These are phyloP conservation scores for Rosalia funebris DNA, from an alignment of 2,888 invertebrate species.

Conservation along the genomic window DNA sequence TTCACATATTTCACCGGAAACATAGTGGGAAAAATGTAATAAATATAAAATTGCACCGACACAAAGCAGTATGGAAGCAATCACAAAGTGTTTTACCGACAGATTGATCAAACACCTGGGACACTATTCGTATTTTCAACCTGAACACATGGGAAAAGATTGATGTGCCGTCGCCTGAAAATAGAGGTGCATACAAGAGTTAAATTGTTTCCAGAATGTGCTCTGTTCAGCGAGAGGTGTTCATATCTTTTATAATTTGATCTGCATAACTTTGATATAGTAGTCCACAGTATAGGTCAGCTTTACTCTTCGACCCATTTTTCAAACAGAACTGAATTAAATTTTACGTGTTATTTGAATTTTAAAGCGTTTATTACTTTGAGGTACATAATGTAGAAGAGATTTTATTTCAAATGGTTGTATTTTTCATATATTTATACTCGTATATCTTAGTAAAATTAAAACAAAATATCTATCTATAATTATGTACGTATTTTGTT, in stretches of 20 bases:
- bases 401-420: too few relatives aligned
- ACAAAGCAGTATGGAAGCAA: constrained; percentile 50
- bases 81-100: constrained; percentile 53
- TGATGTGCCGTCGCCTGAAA: constrained; percentile 51
- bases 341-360: not conserved
- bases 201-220: constrained; percentile 44
- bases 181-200: constrained; percentile 49
- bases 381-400: too few relatives aligned
- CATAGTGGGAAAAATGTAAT: constrained; percentile 33
- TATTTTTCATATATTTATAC: too few relatives aligned
- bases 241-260: not conserved
- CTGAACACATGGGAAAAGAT: constrained; percentile 53
- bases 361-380: too few relatives aligned
- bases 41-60: constrained; percentile 44
- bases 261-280: not conserved
- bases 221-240: constrained; percentile 18
- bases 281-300: not conserved
- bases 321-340: not conserved
- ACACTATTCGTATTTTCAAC: constrained; percentile 49
- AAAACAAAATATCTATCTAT: too few relatives aligned
- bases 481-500: not conserved
- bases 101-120: constrained; percentile 57
- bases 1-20: constrained; percentile 18
- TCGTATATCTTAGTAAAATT: too few relatives aligned
- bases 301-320: not conserved